Base-by-base conservation (phyloP, 2,113 vertebrate species). In the Regulus satrapa region DNA sequence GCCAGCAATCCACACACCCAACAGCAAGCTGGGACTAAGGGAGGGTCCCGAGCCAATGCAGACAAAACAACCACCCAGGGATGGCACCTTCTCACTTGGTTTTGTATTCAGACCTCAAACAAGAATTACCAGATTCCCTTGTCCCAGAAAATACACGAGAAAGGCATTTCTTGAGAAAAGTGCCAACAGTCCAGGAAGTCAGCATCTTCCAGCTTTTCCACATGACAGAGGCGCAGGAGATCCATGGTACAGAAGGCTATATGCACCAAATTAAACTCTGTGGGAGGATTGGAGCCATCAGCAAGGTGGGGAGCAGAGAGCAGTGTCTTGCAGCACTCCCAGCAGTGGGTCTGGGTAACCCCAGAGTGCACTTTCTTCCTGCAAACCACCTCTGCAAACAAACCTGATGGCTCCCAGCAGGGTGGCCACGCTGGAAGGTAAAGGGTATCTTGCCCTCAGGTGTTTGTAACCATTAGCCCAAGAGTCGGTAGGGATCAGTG, bases 1-100 rank as follows among this genome's bases (percentile, higher is more conserved):
- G 59, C 1, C 8, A 1, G 43, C 46, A 40, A 0, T 4, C 32
- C 2, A 0, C 36, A 28, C 1, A 4, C 18, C 55, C 45, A 54
- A 8, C 1, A 0, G 0, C n/a, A 49, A 48, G 31, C 83, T 62
- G 51, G 15, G 45, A 19, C 1, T 0, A 9, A 52, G 9, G 2
- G 16, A 68, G 23, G 18, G 18, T 34, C 38, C 45, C 6, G 8
- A 68, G 49, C 20, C 2, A 1, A 4, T 10, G 34, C 26, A 54
- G 48, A 6, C 18, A 19, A 8, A 26, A 71, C 43, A 31, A 19
- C 31, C 43, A 12, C 19, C 31, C 40, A 23, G n/a, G 5, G n/a
- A n/a, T 28, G 45, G 40, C 40, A 77, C 18, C 18, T 76, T 64
- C 43, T 67, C n/a, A 25, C 19, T 18, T 0, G 1, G 46, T 34